Evolutionary conservation across 2,888 invertebrate genomes (phyloP), one percentile per base, ranked within the genome.

Genomic region (Epistrophe grossulariae): DNA sequence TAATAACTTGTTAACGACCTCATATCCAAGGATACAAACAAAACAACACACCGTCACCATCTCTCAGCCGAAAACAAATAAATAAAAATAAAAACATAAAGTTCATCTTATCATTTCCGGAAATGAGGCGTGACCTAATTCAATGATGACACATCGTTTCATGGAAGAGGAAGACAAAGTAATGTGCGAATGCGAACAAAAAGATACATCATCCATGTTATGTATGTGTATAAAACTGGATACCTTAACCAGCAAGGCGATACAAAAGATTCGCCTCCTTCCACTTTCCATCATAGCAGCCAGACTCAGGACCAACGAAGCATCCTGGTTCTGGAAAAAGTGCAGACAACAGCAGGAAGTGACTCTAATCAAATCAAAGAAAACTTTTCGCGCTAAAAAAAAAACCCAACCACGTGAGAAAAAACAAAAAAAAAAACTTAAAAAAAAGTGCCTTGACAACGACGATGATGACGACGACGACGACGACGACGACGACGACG

Each of bases 341-440:
- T 79, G 82, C 79, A 79, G 62, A 71, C 82, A 87, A 74, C 73
- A 83, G 71, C 82, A 83, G 74, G 45, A 59, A 72, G 74, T 66
- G 79, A 83, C 79, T 82, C 85, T 87, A 83, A 87, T 87, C 82
- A 83, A 87, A 87, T 87, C 74, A 82, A 82, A 76, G 59, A 50
- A 82, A 85, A 83, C 70, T 83, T 83, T 82, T 66, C 59, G 52
- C 74, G 70, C 52, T 31, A 43, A 60, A 79, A 59, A 59, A 57
- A 57, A 79, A 64, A 28, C 35, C 38, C 45, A 60, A 59, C 52
- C 78, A 79, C 78, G 85, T 83, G 79, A 66, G 79, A 6, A 66
- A 87, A 71, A 71, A 71, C 66, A 71, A 66, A 71, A 71, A 71
- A 71, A 66, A 71, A 40, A 79, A 74, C 64, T 74, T 78, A 45